Conservation (phyloP, 2,113 vertebrate genomes). For the Oreochromis tanganicae region DNA sequence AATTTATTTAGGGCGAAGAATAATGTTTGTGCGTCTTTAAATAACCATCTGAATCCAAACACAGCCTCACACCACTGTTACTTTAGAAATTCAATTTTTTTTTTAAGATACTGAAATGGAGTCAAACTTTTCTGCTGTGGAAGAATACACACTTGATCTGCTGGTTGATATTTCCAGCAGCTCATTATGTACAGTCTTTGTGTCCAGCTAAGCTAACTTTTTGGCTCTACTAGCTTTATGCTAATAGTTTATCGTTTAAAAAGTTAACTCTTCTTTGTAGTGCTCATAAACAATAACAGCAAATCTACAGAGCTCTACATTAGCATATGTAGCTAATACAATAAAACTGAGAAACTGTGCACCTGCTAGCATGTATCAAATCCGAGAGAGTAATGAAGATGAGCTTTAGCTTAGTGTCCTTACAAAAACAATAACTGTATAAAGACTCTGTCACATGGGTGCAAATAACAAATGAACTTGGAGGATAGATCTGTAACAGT, state of each 20-base stretch:
- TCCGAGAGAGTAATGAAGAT: background rate
- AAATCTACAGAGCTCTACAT: fast-evolving
- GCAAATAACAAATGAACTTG: background rate
- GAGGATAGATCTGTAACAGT: background rate
- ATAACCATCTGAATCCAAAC: background rate
- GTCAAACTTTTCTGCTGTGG: background rate
- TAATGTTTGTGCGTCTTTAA: background rate
- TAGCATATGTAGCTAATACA: background rate
- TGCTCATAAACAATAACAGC: background rate
- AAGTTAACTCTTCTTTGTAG: background rate
- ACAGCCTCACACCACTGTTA: background rate
- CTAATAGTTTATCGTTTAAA: background rate
- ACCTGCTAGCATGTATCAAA: background rate
- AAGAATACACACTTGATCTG: background rate
- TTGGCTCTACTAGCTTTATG: background rate
- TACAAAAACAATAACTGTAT: background rate
- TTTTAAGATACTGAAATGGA: background rate
- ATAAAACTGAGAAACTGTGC: background rate
- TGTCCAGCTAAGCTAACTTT: background rate
- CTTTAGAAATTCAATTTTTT: background rate
- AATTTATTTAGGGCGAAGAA: background rate
- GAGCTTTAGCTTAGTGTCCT: background rate
- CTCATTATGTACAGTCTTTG: background rate
- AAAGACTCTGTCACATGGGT: background rate
- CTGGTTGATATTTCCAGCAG: background rate